These are phyloP conservation scores for Dynastes maya DNA, from an alignment of 2,888 invertebrate genomes.

Conservation along the genomic window DNA sequence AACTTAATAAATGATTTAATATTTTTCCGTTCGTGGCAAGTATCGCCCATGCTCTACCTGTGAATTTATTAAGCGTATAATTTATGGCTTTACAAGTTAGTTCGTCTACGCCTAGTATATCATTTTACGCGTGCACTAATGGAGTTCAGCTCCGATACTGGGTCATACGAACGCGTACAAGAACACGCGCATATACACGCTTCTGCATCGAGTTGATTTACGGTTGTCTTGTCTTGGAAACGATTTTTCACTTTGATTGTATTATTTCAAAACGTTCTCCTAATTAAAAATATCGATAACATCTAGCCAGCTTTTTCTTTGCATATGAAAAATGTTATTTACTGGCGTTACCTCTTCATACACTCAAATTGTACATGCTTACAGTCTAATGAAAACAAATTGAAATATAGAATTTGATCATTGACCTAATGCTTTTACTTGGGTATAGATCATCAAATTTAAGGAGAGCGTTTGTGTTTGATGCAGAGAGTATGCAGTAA, in stretches of 20 bases:
- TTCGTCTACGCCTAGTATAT: conserved; percentile 36
- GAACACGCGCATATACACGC: conserved; percentile 1
- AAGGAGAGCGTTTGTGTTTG: too few relatives aligned
- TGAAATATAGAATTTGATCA: too few relatives aligned
- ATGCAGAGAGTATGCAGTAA: too few relatives aligned
- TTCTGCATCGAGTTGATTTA: conserved; percentile 12
- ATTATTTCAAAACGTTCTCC: conserved; percentile 40
- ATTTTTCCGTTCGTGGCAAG: conserved; percentile 4
- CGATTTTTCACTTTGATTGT: conserved; percentile 39
- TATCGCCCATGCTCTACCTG: conserved; percentile 22
- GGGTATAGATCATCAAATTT: too few relatives aligned
- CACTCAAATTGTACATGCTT: too few relatives aligned
- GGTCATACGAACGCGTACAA: conserved; percentile 21
- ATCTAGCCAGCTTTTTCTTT: conserved; percentile 5
- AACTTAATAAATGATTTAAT: conserved; percentile 31
- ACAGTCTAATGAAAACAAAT: too few relatives aligned
- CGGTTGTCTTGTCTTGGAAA: conserved; percentile 30
- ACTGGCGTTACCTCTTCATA: not conserved
- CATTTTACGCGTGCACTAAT: conserved; percentile 44
- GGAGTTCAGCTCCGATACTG: conserved; percentile 33
- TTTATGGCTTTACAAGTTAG: conserved; percentile 35
- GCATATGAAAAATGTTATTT: not conserved
- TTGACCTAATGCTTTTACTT: too few relatives aligned
- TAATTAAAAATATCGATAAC: conserved; percentile 34
- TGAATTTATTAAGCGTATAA: conserved; percentile 34